Conservation (phyloP, 2,113 vertebrate genomes). For the Percopsis transmontana region DNA sequence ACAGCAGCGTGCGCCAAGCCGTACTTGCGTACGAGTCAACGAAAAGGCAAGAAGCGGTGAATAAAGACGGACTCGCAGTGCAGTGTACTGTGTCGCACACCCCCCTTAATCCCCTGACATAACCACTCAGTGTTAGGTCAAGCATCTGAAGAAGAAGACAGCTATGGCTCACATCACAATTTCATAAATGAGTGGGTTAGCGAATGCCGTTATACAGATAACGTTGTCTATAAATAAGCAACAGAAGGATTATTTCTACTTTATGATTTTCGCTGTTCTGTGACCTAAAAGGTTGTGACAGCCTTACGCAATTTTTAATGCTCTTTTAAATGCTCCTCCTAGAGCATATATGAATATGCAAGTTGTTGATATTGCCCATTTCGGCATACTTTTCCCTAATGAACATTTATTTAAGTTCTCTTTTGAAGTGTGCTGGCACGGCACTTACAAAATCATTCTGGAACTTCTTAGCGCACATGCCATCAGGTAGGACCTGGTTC, state of each 20-base stretch:
- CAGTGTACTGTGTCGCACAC: not conserved
- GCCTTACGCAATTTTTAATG: not conserved
- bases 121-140: not conserved
- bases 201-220: not conserved
- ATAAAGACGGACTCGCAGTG: not conserved
- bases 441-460: too few species aligned
- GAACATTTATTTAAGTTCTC: too few species aligned
- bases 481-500: too few species aligned
- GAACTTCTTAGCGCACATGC: too few species aligned
- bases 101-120: not conserved
- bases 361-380: not conserved
- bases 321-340: not conserved
- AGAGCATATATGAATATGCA: not conserved
- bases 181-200: not conserved
- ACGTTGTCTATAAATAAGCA: not conserved
- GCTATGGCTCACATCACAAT: not conserved
- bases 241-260: not conserved
- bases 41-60: not conserved
- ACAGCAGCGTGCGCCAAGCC: too few species aligned
- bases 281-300: not conserved
- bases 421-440: too few species aligned
- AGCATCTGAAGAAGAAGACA: not conserved
- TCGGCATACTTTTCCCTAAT: not conserved
- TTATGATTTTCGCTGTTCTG: not conserved
- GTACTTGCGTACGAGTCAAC: too few species aligned